Base-by-base conservation (phyloP, 2,113 vertebrate species). In the Passer montanus region DNA sequence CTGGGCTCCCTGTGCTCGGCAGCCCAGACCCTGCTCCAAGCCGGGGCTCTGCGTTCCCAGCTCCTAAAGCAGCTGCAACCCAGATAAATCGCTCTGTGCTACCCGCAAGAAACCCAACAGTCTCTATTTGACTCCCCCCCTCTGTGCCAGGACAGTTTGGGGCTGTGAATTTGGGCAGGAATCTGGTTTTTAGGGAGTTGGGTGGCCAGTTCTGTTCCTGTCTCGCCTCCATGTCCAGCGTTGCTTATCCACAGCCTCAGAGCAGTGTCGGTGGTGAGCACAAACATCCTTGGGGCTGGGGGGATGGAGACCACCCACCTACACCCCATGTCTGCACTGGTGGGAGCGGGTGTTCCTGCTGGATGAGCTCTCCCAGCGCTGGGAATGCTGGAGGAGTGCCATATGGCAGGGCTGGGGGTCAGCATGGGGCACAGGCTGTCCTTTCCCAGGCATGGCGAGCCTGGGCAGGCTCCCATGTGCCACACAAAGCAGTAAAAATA, bases 41-140 rank as follows among this genome's bases (percentile, higher is more conserved):
- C 15, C 1, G 0, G 52, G 66, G 13, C 55, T 13, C 59, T 5
- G 0, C 7, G 1, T 26, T 56, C 55, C 59, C 44, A 24, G 28
- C 63, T 55, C 84, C 53, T 35, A 67, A 85, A 19, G 68, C 1
- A 55, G 33, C 56, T 75, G 26, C 70, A 35, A 28, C 33, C 21
- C 3, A 0, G 20, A 50, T 5, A 28, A 82, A 56, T 30, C 1
- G 2, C 55, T 72, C 7, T 26, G 33, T 33, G 78, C 27, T 79
- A 44, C 31, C 47, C 3, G 1, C 49, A 37, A 49, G 41, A 62
- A 74, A 75, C 35, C 41, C 41, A 49, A 3, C n/a, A 18, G 27
- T 37, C 35, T 37, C 35, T 37, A 37, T 37, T 37, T 37, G 47
- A 13, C 6, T 12, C 41, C 53, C 10, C 10, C 10, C 7, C 9